phyloP scores from a whole-genome alignment of 2,888 invertebrate species.

The Sinotaia quadrata region DNA sequence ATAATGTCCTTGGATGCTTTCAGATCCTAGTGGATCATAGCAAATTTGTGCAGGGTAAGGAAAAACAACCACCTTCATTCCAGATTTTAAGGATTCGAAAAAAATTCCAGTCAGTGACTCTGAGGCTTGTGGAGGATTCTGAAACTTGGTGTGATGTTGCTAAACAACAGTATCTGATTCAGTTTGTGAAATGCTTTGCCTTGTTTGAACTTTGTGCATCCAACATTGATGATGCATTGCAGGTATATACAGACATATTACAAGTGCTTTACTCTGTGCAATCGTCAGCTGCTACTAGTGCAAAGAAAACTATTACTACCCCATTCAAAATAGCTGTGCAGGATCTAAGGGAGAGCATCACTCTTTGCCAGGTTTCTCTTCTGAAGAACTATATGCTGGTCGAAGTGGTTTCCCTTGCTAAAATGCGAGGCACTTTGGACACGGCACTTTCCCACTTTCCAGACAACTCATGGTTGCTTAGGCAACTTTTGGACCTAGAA shows the following conservation, averaged over 20 bases:
- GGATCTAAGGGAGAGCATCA: constrained; percentile 35
- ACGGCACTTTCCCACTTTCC: constrained; percentile 57
- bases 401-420: constrained; percentile 45
- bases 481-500: constrained; percentile 61
- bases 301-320: neutral
- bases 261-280: neutral
- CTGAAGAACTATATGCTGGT: constrained; percentile 54
- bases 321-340: constrained; percentile 14
- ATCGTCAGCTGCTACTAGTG: neutral
- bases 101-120: constrained; percentile 31
- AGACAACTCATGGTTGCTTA: constrained; percentile 50
- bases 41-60: constrained; percentile 34
- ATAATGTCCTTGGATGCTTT: constrained; percentile 30
- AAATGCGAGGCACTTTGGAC: constrained; percentile 51
- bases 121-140: neutral
- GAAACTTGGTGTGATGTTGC: neutral
- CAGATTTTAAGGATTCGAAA: constrained; percentile 32
- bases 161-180: neutral
- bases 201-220: constrained; percentile 64
- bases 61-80: constrained; percentile 19
- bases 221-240: constrained; percentile 43
- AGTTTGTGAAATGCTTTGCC: constrained; percentile 56
- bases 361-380: constrained; percentile 43
- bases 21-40: constrained; percentile 43
- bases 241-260: constrained; percentile 9